Evolutionary conservation across 2,888 invertebrate species (phyloP).

Genomic region (Saturnia japonica): DNA sequence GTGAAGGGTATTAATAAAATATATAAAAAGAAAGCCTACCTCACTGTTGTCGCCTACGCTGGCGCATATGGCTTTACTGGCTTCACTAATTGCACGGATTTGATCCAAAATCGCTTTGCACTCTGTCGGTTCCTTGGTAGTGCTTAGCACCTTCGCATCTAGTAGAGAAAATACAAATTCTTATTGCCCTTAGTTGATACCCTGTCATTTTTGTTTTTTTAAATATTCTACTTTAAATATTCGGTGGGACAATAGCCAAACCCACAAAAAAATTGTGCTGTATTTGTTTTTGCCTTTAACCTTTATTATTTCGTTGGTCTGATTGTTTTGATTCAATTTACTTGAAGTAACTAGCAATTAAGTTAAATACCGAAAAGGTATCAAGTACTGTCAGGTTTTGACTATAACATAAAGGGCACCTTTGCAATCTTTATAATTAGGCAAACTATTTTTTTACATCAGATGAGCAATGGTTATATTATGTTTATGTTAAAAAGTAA

Average conservation of each 20-base stretch:
- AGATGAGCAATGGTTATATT: no score
- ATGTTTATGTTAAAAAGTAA: no score
- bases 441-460: no score
- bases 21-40: constrained; percentile 10
- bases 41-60: constrained; percentile 29
- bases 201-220: background rate
- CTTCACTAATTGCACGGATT: constrained; percentile 37
- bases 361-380: no score
- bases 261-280: background rate
- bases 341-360: no score
- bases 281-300: no score
- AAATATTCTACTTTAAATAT: background rate
- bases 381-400: no score
- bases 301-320: no score
- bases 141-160: constrained; percentile 42
- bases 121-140: constrained; percentile 30
- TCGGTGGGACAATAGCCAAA: background rate
- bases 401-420: no score
- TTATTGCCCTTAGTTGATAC: background rate
- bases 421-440: no score
- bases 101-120: constrained; percentile 34
- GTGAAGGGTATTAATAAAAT: background rate
- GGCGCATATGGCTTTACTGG: constrained; percentile 33
- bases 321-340: no score
- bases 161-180: background rate